Base-by-base conservation (phyloP, 1,140 invertebrate genomes). In the Anastatus disparis region DNA sequence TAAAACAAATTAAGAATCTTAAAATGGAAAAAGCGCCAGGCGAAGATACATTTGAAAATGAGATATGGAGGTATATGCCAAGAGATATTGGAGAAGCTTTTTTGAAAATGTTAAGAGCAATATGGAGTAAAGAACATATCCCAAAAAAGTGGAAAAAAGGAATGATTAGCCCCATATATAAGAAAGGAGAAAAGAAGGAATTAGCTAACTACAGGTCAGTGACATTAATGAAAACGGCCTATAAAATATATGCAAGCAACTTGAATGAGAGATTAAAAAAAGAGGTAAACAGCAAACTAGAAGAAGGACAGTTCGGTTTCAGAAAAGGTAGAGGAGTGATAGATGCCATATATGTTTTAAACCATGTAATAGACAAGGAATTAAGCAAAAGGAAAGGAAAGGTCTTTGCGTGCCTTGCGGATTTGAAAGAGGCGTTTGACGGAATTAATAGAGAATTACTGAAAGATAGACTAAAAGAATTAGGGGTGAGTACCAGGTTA, bases 331-430 rank as follows among this genome's bases (percentile, higher is more conserved):
- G 40, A 8, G 40, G 20, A 27, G 44, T 22, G 13, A 44, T 35
- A 26, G 40, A 61, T n/a, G 35, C 42, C 10, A 46, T 61, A 6
- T 61, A 22, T 42, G 58, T 50, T 8, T 22, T 52, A 12, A 64
- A 64, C 17, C 27, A 26, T 2, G 9, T 48, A 8, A 64, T 64
- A 31, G 38, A 50, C 13, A 64, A 64, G 12, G 50, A 35, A 50
- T 10, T 26, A 22, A 44, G 44, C 12, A 46, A 27, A 2, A 44
- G 44, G 13, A 17, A 29, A 26, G 40, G 24, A 20, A 61, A 61
- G 26, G 6, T 61, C 13, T 61, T 42, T 26, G 58, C 29, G 22
- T 35, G 0, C 0, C 44, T 61, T 27, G 24, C 26, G 3, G 40
- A 61, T n/a, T n/a, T n/a, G n/a, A n/a, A n/a, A n/a, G n/a, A n/a